Base-by-base conservation (phyloP, 2,797 vertebrate genomes). In the Tolypeutes matacus region DNA sequence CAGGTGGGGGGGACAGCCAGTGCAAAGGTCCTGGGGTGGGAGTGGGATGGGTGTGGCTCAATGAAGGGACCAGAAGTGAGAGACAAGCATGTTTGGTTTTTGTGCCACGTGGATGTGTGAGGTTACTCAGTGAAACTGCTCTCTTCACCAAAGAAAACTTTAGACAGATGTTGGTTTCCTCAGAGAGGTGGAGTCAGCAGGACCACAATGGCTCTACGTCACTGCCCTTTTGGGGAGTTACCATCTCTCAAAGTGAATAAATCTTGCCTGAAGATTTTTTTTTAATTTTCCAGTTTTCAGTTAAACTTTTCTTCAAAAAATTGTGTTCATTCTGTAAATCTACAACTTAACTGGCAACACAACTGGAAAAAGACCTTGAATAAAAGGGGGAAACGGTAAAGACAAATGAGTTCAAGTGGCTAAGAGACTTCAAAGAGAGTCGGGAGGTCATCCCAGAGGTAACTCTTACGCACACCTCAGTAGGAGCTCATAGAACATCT, bases 221-320 rank as follows among this genome's bases (percentile, higher is more conserved):
- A 6, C 7, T 56, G 29, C 6, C 17, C 27, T 18, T 36, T 80
- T 92, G 42, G 39, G 77, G 39, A 34, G 18, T 58, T 46, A n/a
- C 91, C 14, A 18, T 85, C 81, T 58, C 81, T 77, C 84, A 69
- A 58, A 70, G 53, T 85, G 75, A 89, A 25, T 67, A 80, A 88
- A 49, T 73, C 10, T 12, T 18, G 31, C 65, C 11, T 82, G 34
- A 62, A 3, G 20, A 14, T 25, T 49, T 20, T 62, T n/a, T 69
- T 18, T 42, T 31, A 60, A 0, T 21, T 92, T 85, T 89, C 86
- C 7, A 65, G 39, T 81, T 94, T 96, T 84, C 23, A 65, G 17
- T 89, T 85, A 92, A 90, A 39, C 60, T 77, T 81, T 18, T 65
- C 53, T 84, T 88, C 21, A 76, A 78, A 85, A 85, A 39, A 73